Base-by-base conservation (phyloP, 1,140 invertebrate genomes). In the Epicauta chinensis region DNA sequence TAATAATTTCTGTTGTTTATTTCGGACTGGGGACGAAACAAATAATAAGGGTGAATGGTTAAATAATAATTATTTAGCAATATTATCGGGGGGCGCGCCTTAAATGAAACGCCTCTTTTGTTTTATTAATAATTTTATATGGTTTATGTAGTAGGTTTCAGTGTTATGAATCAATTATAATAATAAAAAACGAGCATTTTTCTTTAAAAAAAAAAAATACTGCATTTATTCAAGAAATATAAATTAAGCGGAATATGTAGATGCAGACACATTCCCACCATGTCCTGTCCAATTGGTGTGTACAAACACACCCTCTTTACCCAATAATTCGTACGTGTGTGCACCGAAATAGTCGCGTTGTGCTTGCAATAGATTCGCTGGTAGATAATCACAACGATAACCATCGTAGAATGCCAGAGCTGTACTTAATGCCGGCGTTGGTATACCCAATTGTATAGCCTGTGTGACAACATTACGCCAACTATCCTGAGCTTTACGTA, bases 241-340 rank as follows among this genome's bases (percentile, higher is more conserved):
- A n/a, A 49, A 23, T 80, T 83, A 97, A 52, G 87, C 94, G 69
- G 90, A 83, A 66, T 98, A 99, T 1, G 94, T 96, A 34, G 92
- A 89, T 7, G 95, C 93, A 0, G 95, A 96, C 0, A 98, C 93
- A 64, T 91, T 91, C 51, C 97, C 97, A 34, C 97, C 97, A 60
- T 90, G 88, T 11, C 97, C 97, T 7, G 97, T 99, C 97, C 97
- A 99, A 71, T 99, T 98, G 36, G 96, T 98, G 67, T 99, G 97
- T 1, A 94, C 78, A 72, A 89, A 98, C 56, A 82, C 83, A 15
- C 95, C 95, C 38, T 97, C 95, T 48, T 87, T 74, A 6, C 75
- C 77, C 2, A 95, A 68, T 36, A 97, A 71, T 71, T 99, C 96
- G 64, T 99, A 99, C 0, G 96, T 99, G 70, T 99, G 97, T 0